Conservation (phyloP, 2,113 vertebrate species). For the Bos javanicus region DNA sequence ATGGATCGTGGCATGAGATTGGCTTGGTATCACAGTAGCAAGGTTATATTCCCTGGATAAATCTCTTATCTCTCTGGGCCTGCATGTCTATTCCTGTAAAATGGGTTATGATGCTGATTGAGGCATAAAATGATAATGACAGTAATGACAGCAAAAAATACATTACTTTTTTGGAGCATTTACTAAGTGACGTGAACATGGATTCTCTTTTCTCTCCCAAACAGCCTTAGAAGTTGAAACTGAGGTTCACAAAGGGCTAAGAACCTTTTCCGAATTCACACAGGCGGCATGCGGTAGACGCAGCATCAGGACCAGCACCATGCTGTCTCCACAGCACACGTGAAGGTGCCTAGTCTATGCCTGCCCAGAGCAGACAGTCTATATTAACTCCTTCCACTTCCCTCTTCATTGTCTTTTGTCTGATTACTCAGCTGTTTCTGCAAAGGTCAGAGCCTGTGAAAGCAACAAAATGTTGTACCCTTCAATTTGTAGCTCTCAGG, state of each 20-base stretch:
- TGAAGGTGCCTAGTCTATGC: background rate
- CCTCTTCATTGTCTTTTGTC: background rate
- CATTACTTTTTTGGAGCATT: background rate
- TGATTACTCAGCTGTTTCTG: conserved; percentile 5
- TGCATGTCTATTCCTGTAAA: background rate
- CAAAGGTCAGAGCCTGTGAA: conserved; percentile 1
- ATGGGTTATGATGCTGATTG: background rate
- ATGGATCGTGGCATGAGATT: background rate
- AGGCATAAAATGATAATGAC: background rate
- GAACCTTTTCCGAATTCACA: background rate
- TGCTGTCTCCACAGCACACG: background rate
- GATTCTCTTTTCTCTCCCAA: background rate
- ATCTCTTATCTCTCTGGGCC: background rate
- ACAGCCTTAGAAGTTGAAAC: background rate
- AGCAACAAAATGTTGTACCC: background rate
- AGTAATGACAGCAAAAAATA: background rate
- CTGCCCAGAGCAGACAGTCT: background rate
- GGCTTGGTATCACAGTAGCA: background rate
- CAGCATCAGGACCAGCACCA: background rate
- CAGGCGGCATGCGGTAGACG: background rate
- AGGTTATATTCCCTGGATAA: background rate
- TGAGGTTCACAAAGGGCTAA: background rate
- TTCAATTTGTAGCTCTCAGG: background rate
- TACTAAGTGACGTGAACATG: background rate
- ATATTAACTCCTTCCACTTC: background rate